Percentiles rank a stretch among this genome's conserved stretches.
phyloP scores from a whole-genome alignment of 1,140 invertebrate genomes.

The Goniozus legneri region DNA sequence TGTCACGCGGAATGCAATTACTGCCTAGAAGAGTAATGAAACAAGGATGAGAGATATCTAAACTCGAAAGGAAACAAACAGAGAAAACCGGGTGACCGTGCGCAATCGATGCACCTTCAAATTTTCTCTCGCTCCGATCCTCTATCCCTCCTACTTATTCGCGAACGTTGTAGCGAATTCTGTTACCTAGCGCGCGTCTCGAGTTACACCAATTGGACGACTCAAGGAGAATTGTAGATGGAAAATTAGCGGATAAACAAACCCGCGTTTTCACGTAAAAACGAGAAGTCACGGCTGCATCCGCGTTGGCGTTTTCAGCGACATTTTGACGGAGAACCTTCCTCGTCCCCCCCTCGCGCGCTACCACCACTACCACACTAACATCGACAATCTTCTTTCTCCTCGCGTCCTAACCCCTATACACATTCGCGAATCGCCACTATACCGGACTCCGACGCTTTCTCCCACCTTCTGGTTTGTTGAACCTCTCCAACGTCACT shows the following conservation, averaged over 20 bases:
- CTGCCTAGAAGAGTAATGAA: not conserved
- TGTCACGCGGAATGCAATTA: not conserved
- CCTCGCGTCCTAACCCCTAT: too few relatives aligned
- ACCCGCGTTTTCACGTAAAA: not conserved
- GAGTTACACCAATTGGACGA: constrained; percentile 2
- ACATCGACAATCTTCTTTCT: too few relatives aligned
- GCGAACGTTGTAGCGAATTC: too few relatives aligned
- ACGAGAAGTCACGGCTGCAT: constrained; percentile 31
- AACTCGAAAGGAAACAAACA: constrained; percentile 20
- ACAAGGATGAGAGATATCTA: not conserved
- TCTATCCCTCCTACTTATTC: not conserved
- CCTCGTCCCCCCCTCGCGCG: constrained; percentile 13
- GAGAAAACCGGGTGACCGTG: constrained; percentile 27
- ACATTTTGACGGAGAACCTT: constrained; percentile 38
- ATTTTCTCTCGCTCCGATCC: constrained; percentile 16
- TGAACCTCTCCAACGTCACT: too few relatives aligned
- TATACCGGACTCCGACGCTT: too few relatives aligned
- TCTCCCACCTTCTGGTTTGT: too few relatives aligned
- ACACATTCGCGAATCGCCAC: too few relatives aligned
- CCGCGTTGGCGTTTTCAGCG: constrained; percentile 39
- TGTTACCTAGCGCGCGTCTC: not conserved
- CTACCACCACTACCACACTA: too few relatives aligned
- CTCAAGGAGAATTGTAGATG: not conserved
- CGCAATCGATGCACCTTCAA: constrained; percentile 28
- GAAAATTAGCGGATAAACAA: not conserved